Evolutionary conservation across 2,113 vertebrate species (phyloP), one percentile per base, ranked within the genome.

Genomic region (Xenus cinereus): DNA sequence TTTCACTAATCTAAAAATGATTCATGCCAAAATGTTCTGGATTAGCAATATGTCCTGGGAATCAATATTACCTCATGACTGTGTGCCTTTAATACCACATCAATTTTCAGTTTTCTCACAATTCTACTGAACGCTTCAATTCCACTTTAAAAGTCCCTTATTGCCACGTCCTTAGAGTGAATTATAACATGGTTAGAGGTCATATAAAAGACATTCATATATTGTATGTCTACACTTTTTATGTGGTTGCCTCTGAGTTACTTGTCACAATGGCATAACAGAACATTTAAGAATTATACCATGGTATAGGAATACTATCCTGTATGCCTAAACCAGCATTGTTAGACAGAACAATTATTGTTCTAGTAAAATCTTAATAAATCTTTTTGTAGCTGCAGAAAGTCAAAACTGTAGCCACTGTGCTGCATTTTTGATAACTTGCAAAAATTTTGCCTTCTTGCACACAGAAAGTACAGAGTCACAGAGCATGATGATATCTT

Each of bases 391-490:
- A 54, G 28, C 45, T 76, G n/a, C 45, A 86, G n/a, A 74, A 90
- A 84, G 57, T 48, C 80, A 91, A 90, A 93, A 18, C 27, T 3
- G 1, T 23, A 50, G 46, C 19, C 20, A 41, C 33, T 56, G 37
- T 53, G 62, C 24, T 93, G 11, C 20, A 53, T 87, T 87, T 94
- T 82, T 77, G 60, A 89, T 41, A 88, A 84, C 22, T 93, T 90
- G 54, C 27, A 87, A 56, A 74, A 81, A 78, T 93, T 94, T 72
- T 97, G 84, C 72, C 80, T 92, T 92, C 71, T 75, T 73, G 39
- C 75, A 46, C 6, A 2, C 30, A 59, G 69, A 64, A 76, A 71
- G 30, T 12, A 54, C 26, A 76, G 63, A 86, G 59, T 85, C 71
- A 75, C 39, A 37, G 30, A 37, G 6, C 28, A 45, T 43, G 33